Conservation (phyloP, 2,888 invertebrate species). For the Pyrochroa serraticornis region DNA sequence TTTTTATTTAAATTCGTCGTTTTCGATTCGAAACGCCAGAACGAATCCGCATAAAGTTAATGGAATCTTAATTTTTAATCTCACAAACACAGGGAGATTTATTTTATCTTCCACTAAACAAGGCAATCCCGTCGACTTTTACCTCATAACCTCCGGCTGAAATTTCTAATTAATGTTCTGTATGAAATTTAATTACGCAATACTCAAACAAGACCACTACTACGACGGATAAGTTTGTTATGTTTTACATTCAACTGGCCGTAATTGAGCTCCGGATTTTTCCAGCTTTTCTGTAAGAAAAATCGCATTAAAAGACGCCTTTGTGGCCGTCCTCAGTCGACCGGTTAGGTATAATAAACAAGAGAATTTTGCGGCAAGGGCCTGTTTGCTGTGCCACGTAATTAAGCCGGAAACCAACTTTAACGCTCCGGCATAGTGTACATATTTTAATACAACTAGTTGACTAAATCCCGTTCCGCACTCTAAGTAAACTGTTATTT, state of each 20-base stretch:
- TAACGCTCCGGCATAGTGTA: not conserved
- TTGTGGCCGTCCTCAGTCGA: not conserved
- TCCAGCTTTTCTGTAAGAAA: not conserved
- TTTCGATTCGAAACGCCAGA: constrained; percentile 4
- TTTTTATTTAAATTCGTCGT: constrained; percentile 35
- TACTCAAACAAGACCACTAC: constrained; percentile 38
- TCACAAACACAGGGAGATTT: constrained; percentile 43
- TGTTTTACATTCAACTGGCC: constrained; percentile 23
- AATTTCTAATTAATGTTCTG: constrained; percentile 50
- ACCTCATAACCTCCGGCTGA: constrained; percentile 47
- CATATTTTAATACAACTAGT: constrained; percentile 13
- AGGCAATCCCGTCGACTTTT: constrained; percentile 42
- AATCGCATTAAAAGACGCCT: constrained; percentile 1
- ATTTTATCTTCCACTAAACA: constrained; percentile 45
- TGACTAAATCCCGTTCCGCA: not conserved
- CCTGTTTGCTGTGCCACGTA: no score
- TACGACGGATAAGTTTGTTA: constrained; percentile 35
- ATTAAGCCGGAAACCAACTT: no score
- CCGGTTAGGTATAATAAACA: not conserved
- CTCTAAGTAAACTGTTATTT: constrained; percentile 8
- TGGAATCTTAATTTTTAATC: constrained; percentile 48
- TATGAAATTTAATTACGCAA: constrained; percentile 49
- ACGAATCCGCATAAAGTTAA: constrained; percentile 45
- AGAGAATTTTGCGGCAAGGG: not conserved
- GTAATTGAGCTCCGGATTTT: not conserved